Conservation (phyloP, 2,797 vertebrate genomes). For the Gymnothorax javanicus region DNA sequence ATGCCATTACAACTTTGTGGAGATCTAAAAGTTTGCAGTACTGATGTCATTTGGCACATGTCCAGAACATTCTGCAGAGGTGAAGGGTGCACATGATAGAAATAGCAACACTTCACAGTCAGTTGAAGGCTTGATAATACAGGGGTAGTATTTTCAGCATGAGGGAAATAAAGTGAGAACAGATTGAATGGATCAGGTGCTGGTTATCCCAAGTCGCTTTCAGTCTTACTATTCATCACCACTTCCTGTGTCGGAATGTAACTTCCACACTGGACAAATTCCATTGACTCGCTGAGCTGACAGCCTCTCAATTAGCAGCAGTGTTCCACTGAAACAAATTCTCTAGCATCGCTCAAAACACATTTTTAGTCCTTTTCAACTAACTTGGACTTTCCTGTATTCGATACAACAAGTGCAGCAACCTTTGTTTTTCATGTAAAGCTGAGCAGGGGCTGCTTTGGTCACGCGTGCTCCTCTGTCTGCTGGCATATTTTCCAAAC, state of each 20-base stretch:
- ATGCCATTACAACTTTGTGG: not conserved
- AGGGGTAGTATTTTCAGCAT: conserved; percentile 65
- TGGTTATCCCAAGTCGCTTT: conserved; percentile 63
- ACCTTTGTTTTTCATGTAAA: conserved; percentile 19
- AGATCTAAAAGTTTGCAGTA: not conserved
- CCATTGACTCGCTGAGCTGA: conserved; percentile 25
- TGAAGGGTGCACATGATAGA: not conserved
- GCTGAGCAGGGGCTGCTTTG: not conserved
- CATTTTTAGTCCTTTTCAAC: conserved; percentile 23
- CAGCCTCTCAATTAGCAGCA: conserved; percentile 31
- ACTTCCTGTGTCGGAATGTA: conserved; percentile 49
- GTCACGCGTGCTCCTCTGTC: not conserved
- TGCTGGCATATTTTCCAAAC: conserved; percentile 29
- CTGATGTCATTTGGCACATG: not conserved
- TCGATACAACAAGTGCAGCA: not conserved
- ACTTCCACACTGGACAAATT: conserved; percentile 42
- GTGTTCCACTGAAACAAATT: conserved; percentile 2
- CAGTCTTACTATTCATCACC: conserved; percentile 54
- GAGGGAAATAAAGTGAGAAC: conserved; percentile 54
- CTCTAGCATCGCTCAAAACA: not conserved
- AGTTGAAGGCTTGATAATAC: conserved; percentile 56
- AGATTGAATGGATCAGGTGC: conserved; percentile 69
- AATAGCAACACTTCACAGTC: conserved; percentile 1
- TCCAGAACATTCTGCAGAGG: not conserved
- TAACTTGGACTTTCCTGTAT: conserved; percentile 16